A percentile compares a stretch with the other conserved stretches of the same genome.
These are phyloP conservation scores for Montipora capricornis DNA, from an alignment of 64 coral and sea anemone genomes.

Conservation along the genomic window DNA sequence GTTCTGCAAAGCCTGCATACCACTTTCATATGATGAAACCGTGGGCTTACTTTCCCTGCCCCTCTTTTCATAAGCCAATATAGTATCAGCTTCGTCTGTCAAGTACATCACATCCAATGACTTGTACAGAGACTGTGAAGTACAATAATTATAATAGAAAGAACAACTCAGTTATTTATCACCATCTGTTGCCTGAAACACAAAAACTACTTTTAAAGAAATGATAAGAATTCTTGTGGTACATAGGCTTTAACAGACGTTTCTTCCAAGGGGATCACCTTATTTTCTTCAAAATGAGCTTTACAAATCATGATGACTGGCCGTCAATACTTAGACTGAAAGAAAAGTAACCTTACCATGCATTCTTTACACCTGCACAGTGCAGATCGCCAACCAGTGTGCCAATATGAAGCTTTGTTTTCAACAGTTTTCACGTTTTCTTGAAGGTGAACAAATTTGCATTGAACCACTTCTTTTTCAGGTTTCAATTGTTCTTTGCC, in stretches of 20 bases:
- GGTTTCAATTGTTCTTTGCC: neutral
- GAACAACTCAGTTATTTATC: neutral
- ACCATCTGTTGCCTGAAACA: neutral
- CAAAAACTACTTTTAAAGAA: no score
- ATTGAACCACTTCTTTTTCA: slow-evolving; percentile 19
- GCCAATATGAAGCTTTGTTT: slow-evolving; percentile 77
- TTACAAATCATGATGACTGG: neutral
- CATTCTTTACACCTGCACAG: slow-evolving; percentile 85
- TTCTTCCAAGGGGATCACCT: no score
- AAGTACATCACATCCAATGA: slow-evolving; percentile 78
- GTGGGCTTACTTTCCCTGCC: slow-evolving; percentile 61
- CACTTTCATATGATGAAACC: slow-evolving; percentile 87
- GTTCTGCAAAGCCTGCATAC: slow-evolving; percentile 87
- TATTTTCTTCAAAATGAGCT: neutral
- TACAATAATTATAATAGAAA: neutral
- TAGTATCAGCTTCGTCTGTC: slow-evolving; percentile 81
- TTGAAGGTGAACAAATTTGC: slow-evolving; percentile 86
- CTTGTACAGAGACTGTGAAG: slow-evolving; percentile 71
- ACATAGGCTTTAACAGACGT: no score
- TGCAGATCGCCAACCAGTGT: slow-evolving; percentile 84
- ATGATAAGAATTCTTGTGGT: no score
- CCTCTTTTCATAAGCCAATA: slow-evolving; percentile 87
- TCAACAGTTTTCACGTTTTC: slow-evolving; percentile 19
- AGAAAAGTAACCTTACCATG: slow-evolving; percentile 54
- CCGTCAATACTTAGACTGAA: neutral